Evolutionary conservation across 1,140 invertebrate genomes (phyloP).

Genomic region (Drosophila aff.): DNA sequence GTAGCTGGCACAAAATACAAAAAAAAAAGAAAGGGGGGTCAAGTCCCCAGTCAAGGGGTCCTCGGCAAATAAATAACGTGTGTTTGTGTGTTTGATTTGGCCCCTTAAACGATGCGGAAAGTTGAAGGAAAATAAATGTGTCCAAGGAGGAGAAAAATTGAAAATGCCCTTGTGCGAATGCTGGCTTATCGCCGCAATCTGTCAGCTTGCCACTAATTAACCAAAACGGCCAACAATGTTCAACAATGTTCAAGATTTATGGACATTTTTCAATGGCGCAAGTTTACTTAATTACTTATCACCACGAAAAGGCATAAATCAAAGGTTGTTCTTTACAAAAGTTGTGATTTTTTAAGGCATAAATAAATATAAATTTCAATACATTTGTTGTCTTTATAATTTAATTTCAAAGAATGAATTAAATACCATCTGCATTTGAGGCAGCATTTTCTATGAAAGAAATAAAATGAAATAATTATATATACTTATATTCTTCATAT

Average conservation of each 20-base stretch:
- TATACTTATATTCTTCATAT: background rate
- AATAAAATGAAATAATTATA: background rate
- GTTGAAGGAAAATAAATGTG: conserved; percentile 10
- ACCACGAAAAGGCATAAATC: conserved; percentile 15
- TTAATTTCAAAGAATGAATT: background rate
- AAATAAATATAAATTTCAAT: background rate
- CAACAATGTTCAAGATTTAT: conserved; percentile 49
- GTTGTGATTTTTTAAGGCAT: background rate
- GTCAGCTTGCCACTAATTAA: conserved; percentile 36
- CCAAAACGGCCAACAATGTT: conserved; percentile 37
- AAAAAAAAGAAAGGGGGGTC: background rate
- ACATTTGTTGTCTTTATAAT: background rate
- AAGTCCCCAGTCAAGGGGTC: conserved; percentile 12
- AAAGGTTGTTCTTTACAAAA: background rate
- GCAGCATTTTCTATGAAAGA: background rate
- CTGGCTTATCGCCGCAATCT: conserved; percentile 32
- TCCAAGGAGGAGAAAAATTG: conserved; percentile 9
- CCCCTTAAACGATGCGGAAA: conserved; percentile 42
- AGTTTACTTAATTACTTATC: conserved; percentile 32
- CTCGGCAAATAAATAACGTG: conserved; percentile 67
- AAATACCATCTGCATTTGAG: fast-evolving
- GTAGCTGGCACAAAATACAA: background rate
- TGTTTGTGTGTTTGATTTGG: conserved; percentile 45
- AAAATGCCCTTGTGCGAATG: conserved; percentile 17
- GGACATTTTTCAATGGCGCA: conserved; percentile 2